A percentile compares a stretch with the other conserved stretches of the same genome.
These are phyloP conservation scores for Oopsacas minuta DNA, from an alignment of 37 sponge, comb jelly and placozoan genomes.

Conservation along the genomic window DNA sequence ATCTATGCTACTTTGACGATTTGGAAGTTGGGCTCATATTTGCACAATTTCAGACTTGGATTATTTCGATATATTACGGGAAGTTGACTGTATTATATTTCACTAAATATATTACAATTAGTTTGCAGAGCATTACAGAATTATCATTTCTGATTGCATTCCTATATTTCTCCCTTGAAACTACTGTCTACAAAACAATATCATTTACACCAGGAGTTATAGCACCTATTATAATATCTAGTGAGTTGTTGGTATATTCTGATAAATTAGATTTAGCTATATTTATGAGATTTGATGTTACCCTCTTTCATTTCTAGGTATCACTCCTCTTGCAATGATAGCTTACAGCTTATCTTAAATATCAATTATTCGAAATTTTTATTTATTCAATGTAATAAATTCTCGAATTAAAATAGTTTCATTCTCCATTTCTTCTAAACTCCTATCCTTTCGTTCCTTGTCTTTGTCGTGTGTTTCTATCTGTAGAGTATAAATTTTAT, in stretches of 20 bases:
- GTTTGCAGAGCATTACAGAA: background rate
- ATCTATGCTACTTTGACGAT: no score
- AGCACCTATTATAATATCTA: background rate
- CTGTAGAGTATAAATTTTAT: background rate
- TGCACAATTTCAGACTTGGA: no score
- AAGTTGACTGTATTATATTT: no score
- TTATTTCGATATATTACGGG: no score
- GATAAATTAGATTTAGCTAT: background rate
- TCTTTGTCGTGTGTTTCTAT: background rate
- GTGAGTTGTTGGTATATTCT: background rate
- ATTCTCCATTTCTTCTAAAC: background rate
- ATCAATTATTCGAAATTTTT: background rate
- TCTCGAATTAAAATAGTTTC: background rate
- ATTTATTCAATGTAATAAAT: background rate
- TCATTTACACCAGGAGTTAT: background rate
- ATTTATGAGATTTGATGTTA: background rate
- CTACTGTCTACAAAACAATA: background rate
- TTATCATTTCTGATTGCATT: background rate
- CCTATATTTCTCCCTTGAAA: background rate
- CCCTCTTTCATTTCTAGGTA: background rate
- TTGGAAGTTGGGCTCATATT: no score
- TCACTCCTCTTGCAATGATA: background rate
- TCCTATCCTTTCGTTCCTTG: background rate
- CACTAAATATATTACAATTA: no score
- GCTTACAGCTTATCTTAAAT: background rate